A percentile compares a stretch with the other conserved stretches of the same genome.
Evolutionary conservation across 2,888 invertebrate species (phyloP).

Genomic region (Lithosia quadra): DNA sequence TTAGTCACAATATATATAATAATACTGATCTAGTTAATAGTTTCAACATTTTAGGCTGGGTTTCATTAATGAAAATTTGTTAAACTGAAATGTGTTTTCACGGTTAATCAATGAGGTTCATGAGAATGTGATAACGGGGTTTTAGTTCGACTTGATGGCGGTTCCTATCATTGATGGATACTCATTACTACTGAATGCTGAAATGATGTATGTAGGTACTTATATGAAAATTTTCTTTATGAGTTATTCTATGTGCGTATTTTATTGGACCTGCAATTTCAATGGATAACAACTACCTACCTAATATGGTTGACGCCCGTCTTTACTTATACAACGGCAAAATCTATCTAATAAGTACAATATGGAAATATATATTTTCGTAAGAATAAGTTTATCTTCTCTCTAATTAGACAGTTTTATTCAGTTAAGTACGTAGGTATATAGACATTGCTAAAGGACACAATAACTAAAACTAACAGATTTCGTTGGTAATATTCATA

Average conservation of each 20-base stretch:
- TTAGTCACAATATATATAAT: not conserved
- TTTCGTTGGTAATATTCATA: constrained; percentile 30
- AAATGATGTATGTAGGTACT: too few species aligned
- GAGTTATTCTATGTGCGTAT: constrained; percentile 20
- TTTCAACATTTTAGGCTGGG: not conserved
- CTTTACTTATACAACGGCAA: constrained; percentile 41
- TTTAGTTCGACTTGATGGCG: too few species aligned
- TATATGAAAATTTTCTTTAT: too few species aligned
- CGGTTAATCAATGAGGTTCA: too few species aligned
- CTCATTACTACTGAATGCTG: too few species aligned
- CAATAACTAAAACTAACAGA: constrained; percentile 33
- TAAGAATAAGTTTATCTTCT: constrained; percentile 32
- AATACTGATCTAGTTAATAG: not conserved
- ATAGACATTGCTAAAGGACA: constrained; percentile 38
- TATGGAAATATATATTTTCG: constrained; percentile 9
- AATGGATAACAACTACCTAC: constrained; percentile 41
- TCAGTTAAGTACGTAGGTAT: constrained; percentile 5
- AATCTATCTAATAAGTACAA: not conserved
- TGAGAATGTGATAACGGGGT: too few species aligned
- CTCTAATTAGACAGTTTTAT: constrained; percentile 22
- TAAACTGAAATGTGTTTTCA: not conserved
- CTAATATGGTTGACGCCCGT: constrained; percentile 15
- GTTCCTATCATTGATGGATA: not conserved
- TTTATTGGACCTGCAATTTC: constrained; percentile 61
- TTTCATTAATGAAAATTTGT: not conserved